These are phyloP conservation scores for Melolontha melolontha DNA, from an alignment of 2,888 invertebrate species.

Conservation along the genomic window DNA sequence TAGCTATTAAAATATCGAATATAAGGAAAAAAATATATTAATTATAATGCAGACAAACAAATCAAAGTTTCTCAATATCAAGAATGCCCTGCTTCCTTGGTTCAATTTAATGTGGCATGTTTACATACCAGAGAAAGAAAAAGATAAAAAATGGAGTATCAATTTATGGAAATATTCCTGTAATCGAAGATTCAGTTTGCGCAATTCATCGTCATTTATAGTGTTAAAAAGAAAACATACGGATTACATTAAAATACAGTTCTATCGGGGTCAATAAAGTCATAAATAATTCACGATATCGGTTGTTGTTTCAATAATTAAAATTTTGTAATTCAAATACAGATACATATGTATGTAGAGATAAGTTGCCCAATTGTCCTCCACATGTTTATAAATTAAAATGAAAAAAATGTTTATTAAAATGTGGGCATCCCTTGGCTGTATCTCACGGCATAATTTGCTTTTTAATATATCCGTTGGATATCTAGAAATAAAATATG, in stretches of 20 bases:
- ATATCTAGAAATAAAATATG: too few species aligned
- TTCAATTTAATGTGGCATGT: neutral
- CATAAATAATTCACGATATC: constrained; percentile 25
- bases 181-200: constrained; percentile 17
- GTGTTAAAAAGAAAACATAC: neutral
- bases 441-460: too few species aligned
- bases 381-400: too few species aligned
- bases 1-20: too few species aligned
- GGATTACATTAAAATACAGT: constrained; percentile 18
- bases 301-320: constrained; percentile 11
- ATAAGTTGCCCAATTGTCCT: neutral
- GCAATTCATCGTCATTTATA: constrained; percentile 3
- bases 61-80: neutral
- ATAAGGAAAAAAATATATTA: too few species aligned
- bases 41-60: too few species aligned
- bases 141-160: neutral
- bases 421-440: too few species aligned
- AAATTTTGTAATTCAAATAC: constrained; percentile 3
- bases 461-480: too few species aligned
- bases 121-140: neutral
- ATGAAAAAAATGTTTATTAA: too few species aligned
- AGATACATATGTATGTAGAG: neutral
- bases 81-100: too few species aligned
- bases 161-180: constrained; percentile 17
- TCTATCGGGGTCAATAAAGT: constrained; percentile 20